Evolutionary conservation across 1,140 invertebrate genomes (phyloP).

Genomic region (Trichogramma pretiosum): DNA sequence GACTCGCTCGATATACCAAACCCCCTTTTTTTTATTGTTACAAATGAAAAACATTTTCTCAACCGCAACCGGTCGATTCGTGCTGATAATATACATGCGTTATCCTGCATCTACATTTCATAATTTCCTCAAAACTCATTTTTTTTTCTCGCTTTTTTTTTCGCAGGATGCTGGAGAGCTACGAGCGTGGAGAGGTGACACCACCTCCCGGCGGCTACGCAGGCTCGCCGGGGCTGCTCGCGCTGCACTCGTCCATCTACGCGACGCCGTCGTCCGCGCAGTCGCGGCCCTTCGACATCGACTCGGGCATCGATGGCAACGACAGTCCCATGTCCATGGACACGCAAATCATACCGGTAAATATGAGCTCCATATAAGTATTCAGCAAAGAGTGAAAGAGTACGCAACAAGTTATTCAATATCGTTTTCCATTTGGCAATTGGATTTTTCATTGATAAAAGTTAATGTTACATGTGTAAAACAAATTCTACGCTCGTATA

Average conservation of each 20-base stretch:
- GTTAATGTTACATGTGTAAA: no score
- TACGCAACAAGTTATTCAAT: no score
- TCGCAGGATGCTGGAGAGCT: conserved; percentile 44
- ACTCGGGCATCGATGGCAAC: conserved; percentile 39
- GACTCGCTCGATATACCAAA: no score
- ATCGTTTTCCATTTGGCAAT: no score
- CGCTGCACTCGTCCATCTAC: conserved; percentile 42
- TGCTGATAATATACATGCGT: not conserved
- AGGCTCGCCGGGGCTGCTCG: conserved; percentile 38
- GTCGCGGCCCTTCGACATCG: conserved; percentile 41
- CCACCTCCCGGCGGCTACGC: conserved; percentile 40
- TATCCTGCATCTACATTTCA: not conserved
- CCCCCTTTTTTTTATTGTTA: no score
- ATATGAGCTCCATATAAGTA: no score
- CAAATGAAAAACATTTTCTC: no score
- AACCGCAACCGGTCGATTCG: no score
- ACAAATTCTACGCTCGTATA: no score
- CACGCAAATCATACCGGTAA: conserved; percentile 44
- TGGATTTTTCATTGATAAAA: no score
- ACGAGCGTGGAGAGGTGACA: conserved; percentile 44
- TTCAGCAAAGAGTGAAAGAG: no score
- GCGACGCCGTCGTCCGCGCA: conserved; percentile 33
- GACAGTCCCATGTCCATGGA: conserved; percentile 42
- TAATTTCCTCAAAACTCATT: not conserved
- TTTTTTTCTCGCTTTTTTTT: no score